Evolutionary conservation across 2,888 invertebrate genomes (phyloP), one percentile per base, ranked within the genome.

Genomic region (Chloromyia formosa): DNA sequence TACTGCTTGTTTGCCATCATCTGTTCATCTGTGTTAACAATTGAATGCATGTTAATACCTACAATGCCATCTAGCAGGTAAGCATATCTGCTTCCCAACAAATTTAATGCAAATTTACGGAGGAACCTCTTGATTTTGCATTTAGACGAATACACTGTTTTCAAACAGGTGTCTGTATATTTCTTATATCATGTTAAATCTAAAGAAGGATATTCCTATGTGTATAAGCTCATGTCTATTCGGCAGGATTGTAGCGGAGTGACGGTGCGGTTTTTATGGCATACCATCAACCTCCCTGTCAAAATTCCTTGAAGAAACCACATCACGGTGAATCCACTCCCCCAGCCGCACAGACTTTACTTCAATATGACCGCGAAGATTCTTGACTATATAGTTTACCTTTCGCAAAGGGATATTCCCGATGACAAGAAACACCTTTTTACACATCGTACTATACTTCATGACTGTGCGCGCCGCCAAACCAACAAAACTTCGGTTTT

Each of bases 41-140:
- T 60, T 60, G 60, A 60, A 60, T 60, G 60, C 23, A 60, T 23
- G 60, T 22, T 60, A 60, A 60, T 60, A n/a, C n/a, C n/a, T n/a
- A 22, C 23, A 60, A 22, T 20, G 27, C 27, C 27, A 35, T 23
- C 60, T 22, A 22, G 23, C 60, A 60, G 22, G 14, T n/a, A 12
- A n/a, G 49, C 12, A n/a, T n/a, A 49, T 49, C 49, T 49, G 4
- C 12, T 12, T 12, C 42, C 42, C 12, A 5, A 22, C 22, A 60
- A 60, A 60, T 60, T 23, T 22, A 23, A 60, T 14, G 27, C 22
- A 60, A 60, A 22, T 60, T 60, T 35, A 35, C 27, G 27, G 49
- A 49, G 49, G 49, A 49, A 2, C 16, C 14, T 3, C 49, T 49
- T 12, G 49, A 49, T 49, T 49, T 49, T 7, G 16, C 12, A 49